Conservation (phyloP, 2,888 invertebrate genomes). For the Sarcophaga variegata region DNA sequence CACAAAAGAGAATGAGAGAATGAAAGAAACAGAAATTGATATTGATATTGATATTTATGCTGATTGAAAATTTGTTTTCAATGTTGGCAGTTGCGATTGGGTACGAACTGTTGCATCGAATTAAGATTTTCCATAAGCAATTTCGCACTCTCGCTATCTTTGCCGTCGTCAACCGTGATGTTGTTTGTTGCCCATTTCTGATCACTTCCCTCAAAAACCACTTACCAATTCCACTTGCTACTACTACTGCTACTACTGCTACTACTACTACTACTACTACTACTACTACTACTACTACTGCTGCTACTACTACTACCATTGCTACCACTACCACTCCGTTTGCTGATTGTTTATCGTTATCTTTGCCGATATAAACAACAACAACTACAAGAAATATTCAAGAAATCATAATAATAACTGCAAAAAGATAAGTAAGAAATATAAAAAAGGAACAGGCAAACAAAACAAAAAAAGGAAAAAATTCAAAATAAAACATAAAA, state of each 20-base stretch:
- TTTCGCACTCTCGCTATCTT: constrained; percentile 74
- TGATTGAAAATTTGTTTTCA: constrained; percentile 56
- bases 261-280: not conserved
- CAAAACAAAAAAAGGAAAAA: not conserved
- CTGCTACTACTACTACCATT: not conserved
- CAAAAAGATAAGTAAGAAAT: not conserved
- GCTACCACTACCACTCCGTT: constrained; percentile 24
- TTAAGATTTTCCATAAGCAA: constrained; percentile 61
- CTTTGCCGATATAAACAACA: constrained; percentile 25
- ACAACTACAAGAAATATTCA: constrained; percentile 9
- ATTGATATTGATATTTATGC: constrained; percentile 42
- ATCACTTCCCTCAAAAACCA: constrained; percentile 46
- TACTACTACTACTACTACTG: not conserved
- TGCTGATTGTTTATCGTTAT: constrained; percentile 34
- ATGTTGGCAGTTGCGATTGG: constrained; percentile 32
- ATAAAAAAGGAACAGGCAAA: not conserved
- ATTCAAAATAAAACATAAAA: constrained; percentile 25
- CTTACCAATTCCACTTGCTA: constrained; percentile 1
- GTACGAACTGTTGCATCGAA: constrained; percentile 30
- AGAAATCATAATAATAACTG: constrained; percentile 5
- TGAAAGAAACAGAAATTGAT: constrained; percentile 33
- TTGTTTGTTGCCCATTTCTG: not conserved
- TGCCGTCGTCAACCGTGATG: constrained; percentile 29
- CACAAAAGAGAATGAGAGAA: not conserved
- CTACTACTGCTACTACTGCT: not conserved